phyloP scores from a whole-genome alignment of 2,113 vertebrate genomes.

The Pleuronectes platessa region DNA sequence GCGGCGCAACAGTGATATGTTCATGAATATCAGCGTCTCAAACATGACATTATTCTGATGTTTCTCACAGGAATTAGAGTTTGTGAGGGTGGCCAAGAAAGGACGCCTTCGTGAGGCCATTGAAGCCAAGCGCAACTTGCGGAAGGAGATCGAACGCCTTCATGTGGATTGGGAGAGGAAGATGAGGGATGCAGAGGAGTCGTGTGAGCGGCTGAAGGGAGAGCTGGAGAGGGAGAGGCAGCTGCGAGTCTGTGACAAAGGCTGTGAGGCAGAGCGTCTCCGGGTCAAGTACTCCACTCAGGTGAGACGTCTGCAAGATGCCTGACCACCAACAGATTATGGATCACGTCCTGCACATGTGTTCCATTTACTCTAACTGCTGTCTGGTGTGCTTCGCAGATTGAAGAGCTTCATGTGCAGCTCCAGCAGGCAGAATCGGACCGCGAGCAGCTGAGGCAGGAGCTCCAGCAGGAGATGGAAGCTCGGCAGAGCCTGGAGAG shows the following conservation, averaged over 20 bases:
- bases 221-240: slow-evolving; percentile 93
- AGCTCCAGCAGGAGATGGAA: slow-evolving; percentile 91
- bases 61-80: slow-evolving; percentile 90
- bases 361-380: background rate
- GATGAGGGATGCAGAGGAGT: slow-evolving; percentile 93
- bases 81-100: slow-evolving; percentile 94
- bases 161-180: slow-evolving; percentile 92
- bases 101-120: slow-evolving; percentile 95
- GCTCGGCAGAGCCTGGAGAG: slow-evolving; percentile 94
- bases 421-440: slow-evolving; percentile 94
- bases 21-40: background rate
- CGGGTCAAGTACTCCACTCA: slow-evolving; percentile 94
- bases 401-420: slow-evolving; percentile 93
- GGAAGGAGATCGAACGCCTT: slow-evolving; percentile 96
- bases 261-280: slow-evolving; percentile 91
- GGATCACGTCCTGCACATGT: background rate
- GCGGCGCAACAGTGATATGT: background rate
- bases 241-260: slow-evolving; percentile 91
- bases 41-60: background rate
- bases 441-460: slow-evolving; percentile 91
- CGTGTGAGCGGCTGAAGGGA: slow-evolving; percentile 87
- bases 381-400: slow-evolving; percentile 77
- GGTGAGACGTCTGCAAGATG: slow-evolving; percentile 74
- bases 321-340: background rate
- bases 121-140: slow-evolving; percentile 92